Conservation (phyloP, 1,140 invertebrate species). For the Tetramorium alpestre region DNA sequence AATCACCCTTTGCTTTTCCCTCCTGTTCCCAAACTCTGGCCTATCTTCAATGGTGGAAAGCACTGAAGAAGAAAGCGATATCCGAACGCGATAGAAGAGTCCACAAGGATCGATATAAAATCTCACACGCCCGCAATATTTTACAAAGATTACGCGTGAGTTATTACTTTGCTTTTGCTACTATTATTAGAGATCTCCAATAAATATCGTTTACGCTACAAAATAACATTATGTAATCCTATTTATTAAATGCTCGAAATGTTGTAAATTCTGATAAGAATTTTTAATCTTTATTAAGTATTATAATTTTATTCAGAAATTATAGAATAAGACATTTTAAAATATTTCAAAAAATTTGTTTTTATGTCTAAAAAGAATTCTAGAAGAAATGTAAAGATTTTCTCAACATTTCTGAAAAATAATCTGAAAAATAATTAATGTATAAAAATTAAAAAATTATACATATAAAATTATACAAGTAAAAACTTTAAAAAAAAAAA, state of each 20-base stretch:
- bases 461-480: too few relatives aligned
- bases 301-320: too few relatives aligned
- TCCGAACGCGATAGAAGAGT: constrained; percentile 54
- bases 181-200: neutral
- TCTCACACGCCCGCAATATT: constrained; percentile 52
- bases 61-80: constrained; percentile 44
- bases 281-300: too few relatives aligned
- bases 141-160: constrained; percentile 75
- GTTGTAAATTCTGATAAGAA: neutral
- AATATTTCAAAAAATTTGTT: too few relatives aligned
- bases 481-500: too few relatives aligned
- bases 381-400: too few relatives aligned
- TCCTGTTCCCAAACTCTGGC: constrained; percentile 75
- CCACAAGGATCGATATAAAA: constrained; percentile 7
- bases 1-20: constrained; percentile 76
- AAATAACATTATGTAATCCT: neutral
- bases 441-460: too few relatives aligned
- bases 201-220: neutral
- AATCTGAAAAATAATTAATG: too few relatives aligned
- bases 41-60: constrained; percentile 73
- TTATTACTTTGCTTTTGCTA: constrained; percentile 11
- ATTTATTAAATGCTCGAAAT: neutral
- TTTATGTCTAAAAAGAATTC: too few relatives aligned
- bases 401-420: too few relatives aligned
- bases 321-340: too few relatives aligned